A percentile compares a stretch with the other conserved stretches of the same genome.
Evolutionary conservation across 1,140 invertebrate species (phyloP).

Genomic region (Drosophila eugracilis): DNA sequence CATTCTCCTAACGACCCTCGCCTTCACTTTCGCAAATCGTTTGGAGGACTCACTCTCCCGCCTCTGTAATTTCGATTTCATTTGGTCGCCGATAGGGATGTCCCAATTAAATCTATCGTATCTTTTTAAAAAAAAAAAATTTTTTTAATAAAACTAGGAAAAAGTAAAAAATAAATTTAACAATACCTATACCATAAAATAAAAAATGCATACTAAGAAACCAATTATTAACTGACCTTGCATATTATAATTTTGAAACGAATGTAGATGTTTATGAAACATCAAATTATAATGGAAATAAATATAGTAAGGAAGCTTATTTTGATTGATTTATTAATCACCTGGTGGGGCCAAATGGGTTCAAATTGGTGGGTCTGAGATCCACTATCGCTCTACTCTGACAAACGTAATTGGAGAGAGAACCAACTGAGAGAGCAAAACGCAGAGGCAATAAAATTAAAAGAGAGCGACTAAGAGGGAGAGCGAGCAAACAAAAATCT

Average conservation of each 20-base stretch:
- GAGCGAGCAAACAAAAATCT: slow-evolving; percentile 13
- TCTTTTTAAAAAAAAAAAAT: not conserved
- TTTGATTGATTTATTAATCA: slow-evolving; percentile 7
- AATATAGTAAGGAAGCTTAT: not conserved
- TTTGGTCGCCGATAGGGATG: slow-evolving; percentile 41
- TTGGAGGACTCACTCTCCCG: slow-evolving; percentile 22
- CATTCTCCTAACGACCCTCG: slow-evolving; percentile 6
- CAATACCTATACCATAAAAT: no score
- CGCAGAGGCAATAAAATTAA: not conserved
- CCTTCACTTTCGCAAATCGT: slow-evolving; percentile 21
- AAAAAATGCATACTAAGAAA: no score
- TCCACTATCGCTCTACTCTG: not conserved
- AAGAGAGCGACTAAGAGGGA: slow-evolving; percentile 9
- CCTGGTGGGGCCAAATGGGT: slow-evolving; percentile 1
- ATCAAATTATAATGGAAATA: not conserved
- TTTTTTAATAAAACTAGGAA: not conserved
- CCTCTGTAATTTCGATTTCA: slow-evolving; percentile 66
- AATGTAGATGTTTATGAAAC: no score
- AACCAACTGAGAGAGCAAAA: not conserved
- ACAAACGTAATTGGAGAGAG: not conserved
- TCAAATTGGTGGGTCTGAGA: not conserved
- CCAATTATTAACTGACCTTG: no score
- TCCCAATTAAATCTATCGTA: not conserved
- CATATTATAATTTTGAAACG: no score
- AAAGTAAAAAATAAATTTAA: not conserved